phyloP scores from a whole-genome alignment of 1,140 invertebrate species.

The Papilio aristodemus region DNA sequence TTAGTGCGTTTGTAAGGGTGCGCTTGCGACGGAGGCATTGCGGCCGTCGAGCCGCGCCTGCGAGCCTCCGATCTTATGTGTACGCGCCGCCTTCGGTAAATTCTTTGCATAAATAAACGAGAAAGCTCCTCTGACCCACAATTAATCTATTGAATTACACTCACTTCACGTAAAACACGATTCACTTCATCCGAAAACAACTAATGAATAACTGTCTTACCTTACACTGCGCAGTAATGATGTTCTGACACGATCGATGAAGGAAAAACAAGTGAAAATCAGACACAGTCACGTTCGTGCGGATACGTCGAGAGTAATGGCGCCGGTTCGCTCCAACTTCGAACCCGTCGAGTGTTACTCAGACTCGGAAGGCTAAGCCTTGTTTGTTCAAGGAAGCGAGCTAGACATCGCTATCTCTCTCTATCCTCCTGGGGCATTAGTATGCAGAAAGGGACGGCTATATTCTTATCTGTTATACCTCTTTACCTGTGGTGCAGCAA shows the following conservation, averaged over 20 bases:
- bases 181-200: conserved; percentile 68
- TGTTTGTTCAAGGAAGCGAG: conserved; percentile 74
- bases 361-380: conserved; percentile 72
- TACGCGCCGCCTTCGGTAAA: conserved; percentile 74
- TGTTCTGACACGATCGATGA: conserved; percentile 73
- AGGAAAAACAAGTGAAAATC: conserved; percentile 69
- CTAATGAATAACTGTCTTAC: conserved; percentile 70
- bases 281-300: conserved; percentile 74
- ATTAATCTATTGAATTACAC: conserved; percentile 49
- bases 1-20: conserved; percentile 55
- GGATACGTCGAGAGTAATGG: conserved; percentile 73
- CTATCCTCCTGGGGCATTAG: conserved; percentile 23
- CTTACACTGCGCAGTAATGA: conserved; percentile 77
- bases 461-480: conserved; percentile 41
- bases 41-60: conserved; percentile 61
- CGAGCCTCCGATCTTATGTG: conserved; percentile 68
- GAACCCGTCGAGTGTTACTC: conserved; percentile 65
- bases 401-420: conserved; percentile 48
- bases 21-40: conserved; percentile 71
- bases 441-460: conserved; percentile 45
- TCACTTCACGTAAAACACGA: conserved; percentile 55
- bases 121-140: conserved; percentile 66
- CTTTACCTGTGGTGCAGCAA: conserved; percentile 72
- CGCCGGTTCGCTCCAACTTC: conserved; percentile 63
- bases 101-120: conserved; percentile 78